Conservation (phyloP, 2,888 invertebrate species). For the Ectemnius continuus region DNA sequence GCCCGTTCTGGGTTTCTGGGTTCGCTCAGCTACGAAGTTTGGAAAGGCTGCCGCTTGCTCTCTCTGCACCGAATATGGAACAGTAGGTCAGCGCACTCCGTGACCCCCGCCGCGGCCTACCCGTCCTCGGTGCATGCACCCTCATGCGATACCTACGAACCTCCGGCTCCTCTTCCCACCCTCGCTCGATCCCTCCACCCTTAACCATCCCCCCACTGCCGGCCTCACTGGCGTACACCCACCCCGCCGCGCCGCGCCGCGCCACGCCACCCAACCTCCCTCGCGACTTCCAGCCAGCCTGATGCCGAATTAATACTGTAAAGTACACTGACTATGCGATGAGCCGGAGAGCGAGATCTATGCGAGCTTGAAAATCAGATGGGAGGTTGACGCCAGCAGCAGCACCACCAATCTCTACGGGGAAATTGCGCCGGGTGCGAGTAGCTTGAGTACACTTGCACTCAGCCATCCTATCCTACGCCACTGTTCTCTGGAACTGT, state of each 20-base stretch:
- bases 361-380: no score
- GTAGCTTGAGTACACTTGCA: no score
- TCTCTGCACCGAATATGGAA: slow-evolving; percentile 72
- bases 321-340: no score
- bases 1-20: slow-evolving; percentile 69
- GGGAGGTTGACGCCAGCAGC: no score
- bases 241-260: no score
- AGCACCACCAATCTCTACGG: no score
- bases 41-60: slow-evolving; percentile 69
- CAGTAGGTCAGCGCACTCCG: slow-evolving; percentile 77
- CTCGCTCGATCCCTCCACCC: neutral
- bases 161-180: slow-evolving; percentile 28
- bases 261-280: no score
- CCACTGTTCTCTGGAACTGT: no score
- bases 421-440: no score
- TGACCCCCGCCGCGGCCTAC: slow-evolving; percentile 73
- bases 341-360: no score
- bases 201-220: neutral
- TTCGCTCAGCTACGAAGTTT: slow-evolving; percentile 67
- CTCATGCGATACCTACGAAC: slow-evolving; percentile 50
- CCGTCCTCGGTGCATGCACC: slow-evolving; percentile 54
- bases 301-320: no score
- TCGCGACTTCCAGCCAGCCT: neutral
- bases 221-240: neutral
- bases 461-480: no score